Percentiles rank a stretch among this genome's conserved stretches.
Conservation (phyloP, 2,888 invertebrate species). For the Dasysyrphus albostriatus region DNA sequence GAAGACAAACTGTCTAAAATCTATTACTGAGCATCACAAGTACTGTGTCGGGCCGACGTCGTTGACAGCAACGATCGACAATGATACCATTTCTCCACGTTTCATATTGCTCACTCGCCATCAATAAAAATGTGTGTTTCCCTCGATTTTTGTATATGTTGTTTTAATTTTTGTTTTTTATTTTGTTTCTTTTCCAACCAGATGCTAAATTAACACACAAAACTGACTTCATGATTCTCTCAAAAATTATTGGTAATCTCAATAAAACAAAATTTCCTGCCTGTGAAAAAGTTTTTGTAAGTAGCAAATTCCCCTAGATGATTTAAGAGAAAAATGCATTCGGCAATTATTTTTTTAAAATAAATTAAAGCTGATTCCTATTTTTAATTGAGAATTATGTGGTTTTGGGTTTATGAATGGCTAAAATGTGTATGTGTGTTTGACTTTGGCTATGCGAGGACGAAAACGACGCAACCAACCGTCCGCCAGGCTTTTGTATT, state of each 20-base stretch:
- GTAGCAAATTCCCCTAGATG: not conserved
- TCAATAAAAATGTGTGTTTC: not conserved
- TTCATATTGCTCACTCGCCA: not conserved
- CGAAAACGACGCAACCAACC: not conserved
- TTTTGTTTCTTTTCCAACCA: not conserved
- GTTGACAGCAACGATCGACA: not conserved
- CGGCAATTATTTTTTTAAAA: not conserved
- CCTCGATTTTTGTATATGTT: not conserved
- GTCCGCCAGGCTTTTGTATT: not conserved
- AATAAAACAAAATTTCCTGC: not conserved
- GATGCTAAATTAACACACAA: not conserved
- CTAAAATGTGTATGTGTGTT: not conserved
- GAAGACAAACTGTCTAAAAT: not conserved
- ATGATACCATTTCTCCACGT: not conserved
- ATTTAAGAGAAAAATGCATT: conserved; percentile 4
- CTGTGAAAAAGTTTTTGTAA: not conserved
- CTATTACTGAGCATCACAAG: not conserved
- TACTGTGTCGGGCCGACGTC: not conserved
- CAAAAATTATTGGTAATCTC: not conserved
- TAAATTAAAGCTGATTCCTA: not conserved
- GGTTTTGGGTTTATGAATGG: conserved; percentile 1
- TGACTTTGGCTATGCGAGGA: not conserved
- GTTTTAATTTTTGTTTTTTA: not conserved
- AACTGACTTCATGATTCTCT: not conserved
- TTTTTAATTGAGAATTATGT: conserved; percentile 1